Conservation (phyloP, 2,113 vertebrate species). For the Laterallus jamaicensis region DNA sequence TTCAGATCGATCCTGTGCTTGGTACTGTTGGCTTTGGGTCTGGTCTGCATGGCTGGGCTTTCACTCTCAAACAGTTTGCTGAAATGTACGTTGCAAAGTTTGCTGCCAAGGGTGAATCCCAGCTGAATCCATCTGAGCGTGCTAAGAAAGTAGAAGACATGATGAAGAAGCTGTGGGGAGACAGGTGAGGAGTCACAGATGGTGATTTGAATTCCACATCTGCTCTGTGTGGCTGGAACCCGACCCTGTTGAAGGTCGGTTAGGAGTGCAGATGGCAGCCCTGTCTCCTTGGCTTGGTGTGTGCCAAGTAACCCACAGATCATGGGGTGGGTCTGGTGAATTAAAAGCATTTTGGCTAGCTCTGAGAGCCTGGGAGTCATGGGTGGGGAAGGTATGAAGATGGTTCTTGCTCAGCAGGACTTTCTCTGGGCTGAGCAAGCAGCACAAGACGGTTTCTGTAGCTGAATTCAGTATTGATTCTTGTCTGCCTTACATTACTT, state of each 20-base stretch:
- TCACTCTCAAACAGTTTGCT: constrained; percentile 97
- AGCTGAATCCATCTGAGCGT: constrained; percentile 78
- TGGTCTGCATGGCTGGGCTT: constrained; percentile 96
- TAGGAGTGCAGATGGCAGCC: accelerated
- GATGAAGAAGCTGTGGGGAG: constrained; percentile 99
- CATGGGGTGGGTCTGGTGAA: too few relatives aligned
- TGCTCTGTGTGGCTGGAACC: not conserved
- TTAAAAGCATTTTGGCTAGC: accelerated
- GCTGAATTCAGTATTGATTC: accelerated
- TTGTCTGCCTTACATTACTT: not conserved
- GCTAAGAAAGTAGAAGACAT: constrained; percentile 97
- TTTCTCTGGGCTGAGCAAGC: not conserved
- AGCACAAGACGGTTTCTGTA: accelerated
- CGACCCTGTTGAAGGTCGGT: accelerated
- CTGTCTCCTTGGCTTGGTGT: too few relatives aligned
- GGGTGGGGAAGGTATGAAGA: too few relatives aligned
- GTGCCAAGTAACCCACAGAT: accelerated
- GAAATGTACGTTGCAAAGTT: constrained; percentile 97
- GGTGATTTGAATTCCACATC: not conserved
- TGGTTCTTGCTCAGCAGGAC: not conserved
- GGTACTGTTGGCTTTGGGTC: constrained; percentile 97
- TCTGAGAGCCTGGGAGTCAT: not conserved
- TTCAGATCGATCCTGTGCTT: constrained; percentile 87
- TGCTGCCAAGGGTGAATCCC: constrained; percentile 88
- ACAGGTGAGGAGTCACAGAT: constrained; percentile 72